Evolutionary conservation across 2,888 invertebrate genomes (phyloP).

Genomic region (Polymixis flavicincta): DNA sequence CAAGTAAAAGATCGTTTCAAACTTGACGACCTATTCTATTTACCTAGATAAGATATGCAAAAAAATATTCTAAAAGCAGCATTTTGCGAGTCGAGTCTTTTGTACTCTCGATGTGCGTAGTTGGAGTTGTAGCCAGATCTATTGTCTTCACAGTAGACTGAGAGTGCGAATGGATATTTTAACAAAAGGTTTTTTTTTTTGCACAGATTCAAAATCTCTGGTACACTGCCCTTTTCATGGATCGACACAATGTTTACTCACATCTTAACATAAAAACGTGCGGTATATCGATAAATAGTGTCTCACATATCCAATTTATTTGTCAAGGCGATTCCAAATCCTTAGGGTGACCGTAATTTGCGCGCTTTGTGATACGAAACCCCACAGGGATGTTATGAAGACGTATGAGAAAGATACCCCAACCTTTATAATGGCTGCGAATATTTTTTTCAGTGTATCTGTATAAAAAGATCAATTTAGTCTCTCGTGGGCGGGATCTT

Average conservation of each 20-base stretch:
- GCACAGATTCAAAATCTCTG: slow-evolving; percentile 24
- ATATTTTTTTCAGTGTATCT: slow-evolving; percentile 54
- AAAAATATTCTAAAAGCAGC: slow-evolving; percentile 9
- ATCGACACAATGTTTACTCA: slow-evolving; percentile 20
- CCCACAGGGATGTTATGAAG: slow-evolving; percentile 70
- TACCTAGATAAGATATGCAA: not conserved
- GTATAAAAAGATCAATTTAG: slow-evolving; percentile 59
- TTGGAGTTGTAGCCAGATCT: slow-evolving; percentile 32
- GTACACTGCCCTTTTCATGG: slow-evolving; percentile 31
- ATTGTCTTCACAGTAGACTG: slow-evolving; percentile 42
- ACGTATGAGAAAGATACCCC: slow-evolving; percentile 70
- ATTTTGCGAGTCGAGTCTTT: slow-evolving; percentile 37
- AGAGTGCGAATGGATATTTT: slow-evolving; percentile 29
- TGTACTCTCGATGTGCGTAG: slow-evolving; percentile 27
- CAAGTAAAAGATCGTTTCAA: too few relatives aligned
- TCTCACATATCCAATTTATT: slow-evolving; percentile 84
- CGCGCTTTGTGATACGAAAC: slow-evolving; percentile 76
- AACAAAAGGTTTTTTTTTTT: slow-evolving; percentile 48
- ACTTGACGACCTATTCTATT: not conserved
- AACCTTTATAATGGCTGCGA: slow-evolving; percentile 59
- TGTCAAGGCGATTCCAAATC: slow-evolving; percentile 79
- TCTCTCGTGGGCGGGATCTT: slow-evolving; percentile 45
- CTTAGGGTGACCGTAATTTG: slow-evolving; percentile 73
- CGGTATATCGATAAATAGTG: slow-evolving; percentile 77
- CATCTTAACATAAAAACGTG: slow-evolving; percentile 35